phyloP scores from a whole-genome alignment of 2,113 vertebrate species.

The Percopsis transmontana region DNA sequence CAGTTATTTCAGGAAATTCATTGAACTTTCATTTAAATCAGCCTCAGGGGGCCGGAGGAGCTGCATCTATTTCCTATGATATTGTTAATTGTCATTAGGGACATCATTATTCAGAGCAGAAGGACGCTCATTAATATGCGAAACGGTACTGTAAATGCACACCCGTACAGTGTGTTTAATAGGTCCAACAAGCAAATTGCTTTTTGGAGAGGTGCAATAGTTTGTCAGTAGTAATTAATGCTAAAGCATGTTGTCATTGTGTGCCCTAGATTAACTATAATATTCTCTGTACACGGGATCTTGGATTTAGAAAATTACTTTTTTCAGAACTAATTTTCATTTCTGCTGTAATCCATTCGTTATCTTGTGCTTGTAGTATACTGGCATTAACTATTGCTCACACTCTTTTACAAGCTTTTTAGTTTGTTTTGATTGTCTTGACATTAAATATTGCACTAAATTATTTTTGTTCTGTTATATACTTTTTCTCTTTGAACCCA shows the following conservation, averaged over 20 bases:
- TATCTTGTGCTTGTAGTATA: constrained; percentile 40
- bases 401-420: constrained; percentile 19
- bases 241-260: constrained; percentile 28
- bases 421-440: constrained; percentile 31
- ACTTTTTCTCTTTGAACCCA: constrained; percentile 7
- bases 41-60: constrained; percentile 36
- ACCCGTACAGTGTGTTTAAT: constrained; percentile 43
- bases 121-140: background rate
- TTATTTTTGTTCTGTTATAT: constrained; percentile 29
- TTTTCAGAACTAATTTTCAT: constrained; percentile 30
- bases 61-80: constrained; percentile 29
- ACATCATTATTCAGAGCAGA: background rate
- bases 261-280: constrained; percentile 39
- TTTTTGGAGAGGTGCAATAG: constrained; percentile 71
- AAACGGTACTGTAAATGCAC: constrained; percentile 45
- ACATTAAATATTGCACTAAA: constrained; percentile 36
- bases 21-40: background rate
- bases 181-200: constrained; percentile 65
- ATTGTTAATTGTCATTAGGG: background rate
- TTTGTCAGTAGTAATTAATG: constrained; percentile 25
- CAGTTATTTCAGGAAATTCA: background rate
- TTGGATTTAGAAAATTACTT: constrained; percentile 16
- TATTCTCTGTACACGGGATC: constrained; percentile 18
- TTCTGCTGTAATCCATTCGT: constrained; percentile 21
- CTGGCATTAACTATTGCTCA: constrained; percentile 28